Evolutionary conservation across 2,797 vertebrate species (phyloP).

Genomic region (Clarias laeviceps): DNA sequence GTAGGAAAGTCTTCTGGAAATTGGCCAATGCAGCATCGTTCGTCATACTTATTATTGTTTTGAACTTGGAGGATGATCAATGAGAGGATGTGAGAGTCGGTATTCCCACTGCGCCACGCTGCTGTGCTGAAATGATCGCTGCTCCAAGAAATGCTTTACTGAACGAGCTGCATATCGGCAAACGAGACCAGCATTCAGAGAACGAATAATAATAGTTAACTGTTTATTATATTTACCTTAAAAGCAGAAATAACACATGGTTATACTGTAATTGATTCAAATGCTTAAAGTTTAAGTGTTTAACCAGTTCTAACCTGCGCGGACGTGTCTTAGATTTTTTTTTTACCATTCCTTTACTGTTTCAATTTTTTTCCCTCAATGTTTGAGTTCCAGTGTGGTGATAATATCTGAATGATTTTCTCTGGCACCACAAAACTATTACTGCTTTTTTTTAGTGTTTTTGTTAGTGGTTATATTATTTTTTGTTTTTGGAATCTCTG

Average conservation of each 20-base stretch:
- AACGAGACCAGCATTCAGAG: neutral
- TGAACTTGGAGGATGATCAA: slow-evolving; percentile 54
- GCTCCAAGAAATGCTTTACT: slow-evolving; percentile 34
- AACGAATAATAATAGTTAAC: slow-evolving; percentile 8
- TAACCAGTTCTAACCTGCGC: neutral
- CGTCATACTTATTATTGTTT: slow-evolving; percentile 53
- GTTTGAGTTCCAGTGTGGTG: neutral
- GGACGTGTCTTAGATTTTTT: neutral
- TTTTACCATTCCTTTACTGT: neutral
- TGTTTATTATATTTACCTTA: slow-evolving; percentile 14
- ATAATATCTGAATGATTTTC: no score
- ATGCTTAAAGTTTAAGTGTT: neutral
- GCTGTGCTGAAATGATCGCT: slow-evolving; percentile 46
- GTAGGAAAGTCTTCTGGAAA: slow-evolving; percentile 36
- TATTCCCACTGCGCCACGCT: slow-evolving; percentile 40
- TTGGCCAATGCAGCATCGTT: slow-evolving; percentile 19
- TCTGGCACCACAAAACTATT: neutral
- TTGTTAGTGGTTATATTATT: no score
- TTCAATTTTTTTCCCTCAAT: neutral
- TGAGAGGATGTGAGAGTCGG: slow-evolving; percentile 41
- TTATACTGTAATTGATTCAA: neutral
- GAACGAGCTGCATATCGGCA: slow-evolving; percentile 14
- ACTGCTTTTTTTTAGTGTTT: no score
- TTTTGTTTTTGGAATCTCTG: neutral
- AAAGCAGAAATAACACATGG: neutral